Conservation (phyloP, 1,140 invertebrate genomes). For the Tachypleus tridentatus region DNA sequence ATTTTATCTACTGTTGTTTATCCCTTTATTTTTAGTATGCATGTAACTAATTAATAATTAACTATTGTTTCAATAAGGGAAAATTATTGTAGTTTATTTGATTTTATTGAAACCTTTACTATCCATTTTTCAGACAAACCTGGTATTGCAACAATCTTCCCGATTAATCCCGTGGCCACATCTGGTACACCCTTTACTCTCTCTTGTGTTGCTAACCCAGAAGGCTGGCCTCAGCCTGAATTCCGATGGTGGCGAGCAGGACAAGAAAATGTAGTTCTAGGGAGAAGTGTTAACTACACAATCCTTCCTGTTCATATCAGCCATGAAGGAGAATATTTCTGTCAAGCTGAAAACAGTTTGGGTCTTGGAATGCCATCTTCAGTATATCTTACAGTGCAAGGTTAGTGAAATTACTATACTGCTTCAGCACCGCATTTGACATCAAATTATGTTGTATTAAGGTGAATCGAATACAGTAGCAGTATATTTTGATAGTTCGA, state of each 20-base stretch:
- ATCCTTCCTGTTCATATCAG: slow-evolving; percentile 67
- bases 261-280: slow-evolving; percentile 44
- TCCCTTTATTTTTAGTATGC: too few relatives aligned
- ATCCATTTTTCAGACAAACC: slow-evolving; percentile 47
- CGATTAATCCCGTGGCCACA: slow-evolving; percentile 66
- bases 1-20: too few relatives aligned
- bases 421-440: too few relatives aligned
- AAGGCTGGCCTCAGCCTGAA: slow-evolving; percentile 74
- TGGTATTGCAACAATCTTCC: slow-evolving; percentile 65
- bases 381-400: slow-evolving; percentile 64
- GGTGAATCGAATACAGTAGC: too few relatives aligned
- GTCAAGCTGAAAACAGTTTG: slow-evolving; percentile 75
- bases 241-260: slow-evolving; percentile 73
- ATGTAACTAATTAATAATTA: too few relatives aligned
- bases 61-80: too few relatives aligned
- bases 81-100: too few relatives aligned
- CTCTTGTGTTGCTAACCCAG: slow-evolving; percentile 69
- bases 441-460: too few relatives aligned
- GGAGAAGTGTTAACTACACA: slow-evolving; percentile 64
- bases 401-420: slow-evolving; percentile 4
- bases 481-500: too few relatives aligned
- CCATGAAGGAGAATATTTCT: slow-evolving; percentile 77
- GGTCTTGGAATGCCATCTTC: slow-evolving; percentile 69
- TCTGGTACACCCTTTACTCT: slow-evolving; percentile 70
- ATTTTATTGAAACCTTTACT: too few relatives aligned